Percentiles rank a stretch among this genome's conserved stretches.
These are phyloP conservation scores for Adelosebastes latens DNA, from an alignment of 2,797 vertebrate species.

Conservation along the genomic window DNA sequence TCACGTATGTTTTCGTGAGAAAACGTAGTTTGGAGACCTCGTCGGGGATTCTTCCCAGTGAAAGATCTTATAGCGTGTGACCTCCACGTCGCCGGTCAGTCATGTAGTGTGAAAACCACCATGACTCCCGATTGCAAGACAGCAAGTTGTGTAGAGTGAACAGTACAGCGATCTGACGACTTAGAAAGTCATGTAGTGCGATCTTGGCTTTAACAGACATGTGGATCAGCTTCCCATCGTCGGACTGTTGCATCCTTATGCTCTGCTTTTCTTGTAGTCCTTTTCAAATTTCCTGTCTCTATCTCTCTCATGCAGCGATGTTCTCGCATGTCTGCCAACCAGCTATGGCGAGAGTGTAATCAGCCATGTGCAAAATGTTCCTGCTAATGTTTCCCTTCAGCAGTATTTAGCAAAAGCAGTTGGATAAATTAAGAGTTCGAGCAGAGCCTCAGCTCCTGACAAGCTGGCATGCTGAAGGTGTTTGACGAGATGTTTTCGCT, in stretches of 20 bases:
- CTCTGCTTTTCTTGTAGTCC: not conserved
- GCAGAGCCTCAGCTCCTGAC: constrained; percentile 1
- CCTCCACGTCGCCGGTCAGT: no score
- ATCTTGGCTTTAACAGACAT: not conserved
- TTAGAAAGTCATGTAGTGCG: no score
- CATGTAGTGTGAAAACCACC: no score
- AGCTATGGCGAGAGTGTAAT: constrained; percentile 4
- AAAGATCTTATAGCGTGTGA: no score
- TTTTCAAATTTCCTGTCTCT: not conserved
- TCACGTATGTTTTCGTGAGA: no score
- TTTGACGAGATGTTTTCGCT: not conserved
- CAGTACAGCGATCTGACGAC: no score
- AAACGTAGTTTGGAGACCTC: no score
- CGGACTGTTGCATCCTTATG: not conserved
- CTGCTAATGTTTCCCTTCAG: constrained; percentile 26
- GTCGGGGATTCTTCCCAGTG: no score
- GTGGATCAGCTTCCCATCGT: not conserved
- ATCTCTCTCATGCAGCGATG: not conserved
- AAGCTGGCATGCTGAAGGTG: not conserved
- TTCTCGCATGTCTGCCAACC: not conserved
- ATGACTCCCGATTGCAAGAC: no score
- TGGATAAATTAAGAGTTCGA: not conserved
- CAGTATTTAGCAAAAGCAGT: constrained; percentile 1
- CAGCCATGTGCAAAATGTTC: constrained; percentile 17
- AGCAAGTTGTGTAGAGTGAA: no score